Percentiles rank a stretch among this genome's conserved stretches.
Evolutionary conservation across 2,797 vertebrate genomes (phyloP).

Genomic region (Thripadectes ignobilis): DNA sequence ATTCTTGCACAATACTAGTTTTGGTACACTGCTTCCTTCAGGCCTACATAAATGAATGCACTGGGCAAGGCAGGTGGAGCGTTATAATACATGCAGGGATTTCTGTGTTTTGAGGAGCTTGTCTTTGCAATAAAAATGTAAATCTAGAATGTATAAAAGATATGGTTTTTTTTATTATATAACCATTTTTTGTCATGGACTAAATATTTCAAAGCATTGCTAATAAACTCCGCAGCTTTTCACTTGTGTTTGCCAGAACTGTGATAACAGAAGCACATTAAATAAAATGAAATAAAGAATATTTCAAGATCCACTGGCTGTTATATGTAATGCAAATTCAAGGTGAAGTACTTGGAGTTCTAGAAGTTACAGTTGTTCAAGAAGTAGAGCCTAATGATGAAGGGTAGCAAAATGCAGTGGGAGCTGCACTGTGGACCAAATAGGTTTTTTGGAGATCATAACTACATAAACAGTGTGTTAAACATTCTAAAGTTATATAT

Average conservation of each 20-base stretch:
- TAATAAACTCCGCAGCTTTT: background rate
- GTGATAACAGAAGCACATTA: background rate
- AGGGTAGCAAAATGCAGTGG: background rate
- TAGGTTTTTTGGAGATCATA: background rate
- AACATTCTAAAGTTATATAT: background rate
- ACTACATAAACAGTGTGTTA: background rate
- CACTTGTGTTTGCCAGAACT: background rate
- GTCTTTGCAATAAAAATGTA: slow-evolving; percentile 3
- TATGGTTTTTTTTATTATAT: background rate
- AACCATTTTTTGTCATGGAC: background rate
- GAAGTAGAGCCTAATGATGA: background rate
- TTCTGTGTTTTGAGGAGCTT: background rate
- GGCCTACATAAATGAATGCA: background rate
- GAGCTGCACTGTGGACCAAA: background rate
- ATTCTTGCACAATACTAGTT: background rate
- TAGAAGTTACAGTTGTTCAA: background rate
- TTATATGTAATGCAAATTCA: background rate
- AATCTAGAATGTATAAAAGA: background rate
- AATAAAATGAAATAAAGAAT: slow-evolving; percentile 17
- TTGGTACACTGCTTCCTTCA: background rate
- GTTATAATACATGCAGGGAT: background rate
- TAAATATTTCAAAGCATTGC: background rate
- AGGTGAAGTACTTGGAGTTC: background rate
- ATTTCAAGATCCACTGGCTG: background rate
- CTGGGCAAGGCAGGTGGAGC: background rate